A percentile compares a stretch with the other conserved stretches of the same genome.
phyloP scores from a whole-genome alignment of 2,888 invertebrate genomes.

The Cenopis cana region DNA sequence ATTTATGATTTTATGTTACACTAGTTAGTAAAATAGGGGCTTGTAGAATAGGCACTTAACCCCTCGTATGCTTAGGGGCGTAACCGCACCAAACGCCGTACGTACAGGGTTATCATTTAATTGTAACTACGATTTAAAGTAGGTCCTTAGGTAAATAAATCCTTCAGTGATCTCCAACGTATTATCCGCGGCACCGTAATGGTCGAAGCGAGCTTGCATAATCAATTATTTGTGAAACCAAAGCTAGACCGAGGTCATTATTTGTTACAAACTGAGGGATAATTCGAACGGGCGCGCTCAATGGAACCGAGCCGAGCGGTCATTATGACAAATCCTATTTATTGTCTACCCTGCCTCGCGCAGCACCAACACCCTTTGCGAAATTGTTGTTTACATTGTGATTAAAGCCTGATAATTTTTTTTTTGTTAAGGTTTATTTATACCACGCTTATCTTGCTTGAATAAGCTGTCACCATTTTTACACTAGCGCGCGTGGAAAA shows the following conservation, averaged over 20 bases:
- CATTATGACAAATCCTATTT: conserved; percentile 29
- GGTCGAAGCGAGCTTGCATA: background rate
- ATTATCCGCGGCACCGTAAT: background rate
- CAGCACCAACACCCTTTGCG: conserved; percentile 9
- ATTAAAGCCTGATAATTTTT: background rate
- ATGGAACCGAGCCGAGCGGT: conserved; percentile 12
- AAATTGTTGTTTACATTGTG: conserved; percentile 2
- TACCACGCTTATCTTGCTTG: too few relatives aligned
- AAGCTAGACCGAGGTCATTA: conserved; percentile 3
- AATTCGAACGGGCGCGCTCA: conserved; percentile 1
- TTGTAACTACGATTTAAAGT: too few relatives aligned
- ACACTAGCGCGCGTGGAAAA: too few relatives aligned
- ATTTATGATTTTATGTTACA: too few relatives aligned
- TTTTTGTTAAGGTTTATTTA: background rate
- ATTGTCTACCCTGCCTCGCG: conserved; percentile 24
- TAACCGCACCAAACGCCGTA: too few relatives aligned
- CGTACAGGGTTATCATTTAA: too few relatives aligned
- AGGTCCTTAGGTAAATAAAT: background rate
- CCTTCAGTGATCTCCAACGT: background rate
- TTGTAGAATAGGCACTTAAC: too few relatives aligned
- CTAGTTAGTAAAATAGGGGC: too few relatives aligned
- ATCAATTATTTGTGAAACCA: background rate
- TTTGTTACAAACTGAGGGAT: conserved; percentile 16
- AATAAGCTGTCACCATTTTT: background rate
- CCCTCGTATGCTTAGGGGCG: too few relatives aligned